Evolutionary conservation across 2,797 vertebrate species (phyloP).

Genomic region (Phataginus tricuspis): DNA sequence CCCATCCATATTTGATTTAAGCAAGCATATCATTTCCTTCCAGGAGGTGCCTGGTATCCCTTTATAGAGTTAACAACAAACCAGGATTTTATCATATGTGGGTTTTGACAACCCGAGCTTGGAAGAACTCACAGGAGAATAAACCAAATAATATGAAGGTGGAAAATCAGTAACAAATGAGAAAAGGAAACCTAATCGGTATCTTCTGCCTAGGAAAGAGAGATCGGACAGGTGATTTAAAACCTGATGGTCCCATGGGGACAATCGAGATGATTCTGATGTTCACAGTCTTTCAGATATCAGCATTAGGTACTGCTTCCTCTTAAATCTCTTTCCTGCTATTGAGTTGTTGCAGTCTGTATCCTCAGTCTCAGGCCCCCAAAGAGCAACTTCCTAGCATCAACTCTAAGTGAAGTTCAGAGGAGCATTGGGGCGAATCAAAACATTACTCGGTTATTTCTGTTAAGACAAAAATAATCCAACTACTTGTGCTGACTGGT

Average conservation of each 20-base stretch:
- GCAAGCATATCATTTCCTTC: neutral
- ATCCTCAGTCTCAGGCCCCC: neutral
- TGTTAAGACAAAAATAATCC: neutral
- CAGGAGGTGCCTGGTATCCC: neutral
- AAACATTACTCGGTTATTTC: neutral
- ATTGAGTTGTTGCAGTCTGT: neutral
- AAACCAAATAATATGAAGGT: neutral
- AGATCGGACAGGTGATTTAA: neutral
- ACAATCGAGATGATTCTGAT: neutral
- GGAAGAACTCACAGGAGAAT: neutral
- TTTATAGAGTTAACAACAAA: neutral
- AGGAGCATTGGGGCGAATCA: neutral
- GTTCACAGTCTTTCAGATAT: neutral
- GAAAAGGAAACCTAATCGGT: neutral
- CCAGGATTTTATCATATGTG: neutral
- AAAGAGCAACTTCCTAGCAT: neutral
- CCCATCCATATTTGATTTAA: constrained; percentile 36
- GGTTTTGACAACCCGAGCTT: constrained; percentile 19
- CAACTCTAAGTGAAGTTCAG: neutral
- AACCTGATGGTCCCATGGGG: neutral
- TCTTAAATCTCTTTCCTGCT: neutral
- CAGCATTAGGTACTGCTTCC: neutral
- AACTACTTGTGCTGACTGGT: neutral
- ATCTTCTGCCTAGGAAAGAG: neutral
- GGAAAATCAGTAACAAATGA: neutral